Evolutionary conservation across 1,140 invertebrate genomes (phyloP), one percentile per base, ranked within the genome.

Genomic region (Heliconius eleuchia): DNA sequence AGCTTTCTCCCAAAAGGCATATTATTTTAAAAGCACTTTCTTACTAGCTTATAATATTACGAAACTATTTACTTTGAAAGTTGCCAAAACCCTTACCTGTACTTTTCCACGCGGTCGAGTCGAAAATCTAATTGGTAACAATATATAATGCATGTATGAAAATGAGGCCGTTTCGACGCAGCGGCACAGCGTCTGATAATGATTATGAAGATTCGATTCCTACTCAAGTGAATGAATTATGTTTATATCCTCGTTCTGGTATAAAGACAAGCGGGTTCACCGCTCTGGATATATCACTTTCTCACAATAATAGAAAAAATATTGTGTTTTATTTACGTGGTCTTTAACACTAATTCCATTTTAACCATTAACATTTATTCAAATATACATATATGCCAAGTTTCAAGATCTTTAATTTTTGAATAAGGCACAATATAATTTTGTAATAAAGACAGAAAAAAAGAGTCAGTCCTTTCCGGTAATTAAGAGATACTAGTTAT

Each of bases 121-220:
- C 75, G 84, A 85, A 87, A 89, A 89, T 88, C 77, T 86, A 86
- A 89, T 86, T 88, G n/a, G 23, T 18, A 71, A 57, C 60, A 71
- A 27, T 23, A n/a, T 71, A 75, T 42, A 52, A 60, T 27, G 34
- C 18, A 16, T 71, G 30, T 71, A 71, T 18, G 34, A 37, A 71
- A 71, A 71, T 71, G 27, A 30, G 4, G 60, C 4, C 18, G 50
- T 19, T 7, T 52, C 19, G 8, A 23, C 55, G n/a, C n/a, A 23
- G 9, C 19, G 8, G 19, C 7, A 23, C 55, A 23, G n/a, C n/a
- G 18, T 52, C 5, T 52, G 6, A 6, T 19, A 18, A 19, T 52
- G 19, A 52, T 23, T 46, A 13, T 9, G n/a, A 57, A n/a, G 19
- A 8, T 60, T 60, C 55, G n/a, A 60, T 27, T 23, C n/a, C n/a